phyloP scores from a whole-genome alignment of 2,797 vertebrate species.

The Periparus ater region DNA sequence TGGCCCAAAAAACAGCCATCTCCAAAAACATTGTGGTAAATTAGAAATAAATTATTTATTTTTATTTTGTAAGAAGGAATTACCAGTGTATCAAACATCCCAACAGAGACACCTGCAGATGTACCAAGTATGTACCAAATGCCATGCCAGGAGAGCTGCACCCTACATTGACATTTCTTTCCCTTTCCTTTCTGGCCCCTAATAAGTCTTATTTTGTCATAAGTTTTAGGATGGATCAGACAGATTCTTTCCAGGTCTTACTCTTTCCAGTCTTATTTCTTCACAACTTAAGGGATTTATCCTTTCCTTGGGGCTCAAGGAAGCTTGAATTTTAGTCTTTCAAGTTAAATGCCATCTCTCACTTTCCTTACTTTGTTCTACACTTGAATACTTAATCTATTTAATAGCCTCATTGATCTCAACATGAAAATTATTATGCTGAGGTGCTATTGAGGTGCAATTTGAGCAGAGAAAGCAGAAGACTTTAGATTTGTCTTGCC shows the following conservation, averaged over 20 bases:
- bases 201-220: not conserved
- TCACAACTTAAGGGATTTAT: slow-evolving; percentile 7
- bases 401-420: not conserved
- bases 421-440: not conserved
- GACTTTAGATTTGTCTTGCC: not conserved
- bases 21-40: not conserved
- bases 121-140: not conserved
- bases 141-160: not conserved
- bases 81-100: not conserved
- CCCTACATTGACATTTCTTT: not conserved
- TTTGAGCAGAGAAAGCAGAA: not conserved
- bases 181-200: not conserved
- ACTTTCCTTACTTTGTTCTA: not conserved
- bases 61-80: not conserved
- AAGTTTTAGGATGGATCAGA: not conserved
- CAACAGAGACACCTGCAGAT: not conserved
- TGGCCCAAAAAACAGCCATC: not conserved
- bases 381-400: not conserved
- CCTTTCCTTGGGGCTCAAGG: not conserved
- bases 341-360: not conserved
- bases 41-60: not conserved
- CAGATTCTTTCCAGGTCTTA: not conserved
- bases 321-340: not conserved
- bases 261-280: not conserved
- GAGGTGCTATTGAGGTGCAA: not conserved